phyloP scores from a whole-genome alignment of 2,797 vertebrate genomes.

The Pampus argenteus region DNA sequence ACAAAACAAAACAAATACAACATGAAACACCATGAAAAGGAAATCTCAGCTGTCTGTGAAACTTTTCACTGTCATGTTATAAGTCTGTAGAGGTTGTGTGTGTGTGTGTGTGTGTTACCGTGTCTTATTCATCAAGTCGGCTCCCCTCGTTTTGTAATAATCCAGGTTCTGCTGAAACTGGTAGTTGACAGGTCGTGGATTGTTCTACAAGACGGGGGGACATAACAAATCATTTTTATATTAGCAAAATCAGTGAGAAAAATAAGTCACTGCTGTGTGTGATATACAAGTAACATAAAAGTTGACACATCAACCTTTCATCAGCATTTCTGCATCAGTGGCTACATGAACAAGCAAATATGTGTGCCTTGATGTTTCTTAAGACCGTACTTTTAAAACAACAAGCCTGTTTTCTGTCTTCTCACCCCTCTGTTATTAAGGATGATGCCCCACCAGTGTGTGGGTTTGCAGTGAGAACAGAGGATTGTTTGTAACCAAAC shows the following conservation, averaged over 20 bases:
- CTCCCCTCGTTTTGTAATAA: constrained; percentile 96
- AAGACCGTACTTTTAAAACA: constrained; percentile 52
- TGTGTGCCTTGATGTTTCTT: constrained; percentile 9
- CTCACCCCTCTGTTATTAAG: not conserved
- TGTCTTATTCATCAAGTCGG: constrained; percentile 94
- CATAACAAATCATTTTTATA: not conserved
- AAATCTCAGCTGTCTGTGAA: not conserved
- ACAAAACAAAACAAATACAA: no score
- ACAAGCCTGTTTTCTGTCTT: constrained; percentile 1
- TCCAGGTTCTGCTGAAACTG: constrained; percentile 98
- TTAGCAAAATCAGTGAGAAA: not conserved
- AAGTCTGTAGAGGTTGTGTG: not conserved
- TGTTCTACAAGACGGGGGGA: constrained; percentile 82
- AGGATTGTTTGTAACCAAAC: constrained; percentile 4
- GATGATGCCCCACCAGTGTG: constrained; percentile 14
- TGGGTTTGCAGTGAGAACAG: constrained; percentile 18
- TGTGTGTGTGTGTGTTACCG: constrained; percentile 82
- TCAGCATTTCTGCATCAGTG: constrained; percentile 1
- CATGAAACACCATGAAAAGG: not conserved
- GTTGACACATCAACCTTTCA: constrained; percentile 8
- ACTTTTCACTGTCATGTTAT: not conserved
- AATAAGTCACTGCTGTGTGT: not conserved
- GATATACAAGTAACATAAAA: not conserved
- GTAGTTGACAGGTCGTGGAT: constrained; percentile 94
- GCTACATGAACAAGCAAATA: constrained; percentile 31